These are phyloP conservation scores for Siniperca obscura DNA, from an alignment of 2,797 vertebrate genomes.

Conservation along the genomic window DNA sequence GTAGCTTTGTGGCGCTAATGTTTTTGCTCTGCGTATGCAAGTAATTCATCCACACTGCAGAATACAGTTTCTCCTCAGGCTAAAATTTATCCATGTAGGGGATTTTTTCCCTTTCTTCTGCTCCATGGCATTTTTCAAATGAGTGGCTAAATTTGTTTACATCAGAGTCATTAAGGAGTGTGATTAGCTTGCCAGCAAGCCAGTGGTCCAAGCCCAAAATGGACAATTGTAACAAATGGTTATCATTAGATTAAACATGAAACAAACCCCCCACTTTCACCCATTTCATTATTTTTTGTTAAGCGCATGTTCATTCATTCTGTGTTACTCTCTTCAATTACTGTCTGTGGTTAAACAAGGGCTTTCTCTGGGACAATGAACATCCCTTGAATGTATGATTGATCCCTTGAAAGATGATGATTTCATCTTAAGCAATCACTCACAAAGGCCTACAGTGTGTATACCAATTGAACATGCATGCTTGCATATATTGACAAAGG, in stretches of 20 bases:
- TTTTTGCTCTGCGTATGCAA: slow-evolving; percentile 37
- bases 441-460: neutral
- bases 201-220: slow-evolving; percentile 26
- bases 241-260: slow-evolving; percentile 55
- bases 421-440: slow-evolving; percentile 4
- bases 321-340: neutral
- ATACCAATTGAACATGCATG: neutral
- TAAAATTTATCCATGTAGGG: slow-evolving; percentile 41
- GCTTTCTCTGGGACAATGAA: slow-evolving; percentile 24
- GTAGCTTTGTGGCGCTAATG: slow-evolving; percentile 55
- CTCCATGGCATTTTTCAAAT: slow-evolving; percentile 49
- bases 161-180: slow-evolving; percentile 58
- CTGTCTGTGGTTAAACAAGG: slow-evolving; percentile 19
- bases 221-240: slow-evolving; percentile 49
- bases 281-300: slow-evolving; percentile 50
- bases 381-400: slow-evolving; percentile 24
- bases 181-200: slow-evolving; percentile 47
- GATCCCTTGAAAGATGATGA: too few species aligned
- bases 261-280: slow-evolving; percentile 43
- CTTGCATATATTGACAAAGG: neutral
- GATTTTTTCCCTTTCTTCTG: slow-evolving; percentile 16
- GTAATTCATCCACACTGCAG: slow-evolving; percentile 55
- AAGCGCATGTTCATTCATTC: slow-evolving; percentile 20
- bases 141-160: slow-evolving; percentile 61
- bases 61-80: slow-evolving; percentile 53